phyloP scores from a whole-genome alignment of 2,797 vertebrate genomes.

The Sebastes paucispinis region DNA sequence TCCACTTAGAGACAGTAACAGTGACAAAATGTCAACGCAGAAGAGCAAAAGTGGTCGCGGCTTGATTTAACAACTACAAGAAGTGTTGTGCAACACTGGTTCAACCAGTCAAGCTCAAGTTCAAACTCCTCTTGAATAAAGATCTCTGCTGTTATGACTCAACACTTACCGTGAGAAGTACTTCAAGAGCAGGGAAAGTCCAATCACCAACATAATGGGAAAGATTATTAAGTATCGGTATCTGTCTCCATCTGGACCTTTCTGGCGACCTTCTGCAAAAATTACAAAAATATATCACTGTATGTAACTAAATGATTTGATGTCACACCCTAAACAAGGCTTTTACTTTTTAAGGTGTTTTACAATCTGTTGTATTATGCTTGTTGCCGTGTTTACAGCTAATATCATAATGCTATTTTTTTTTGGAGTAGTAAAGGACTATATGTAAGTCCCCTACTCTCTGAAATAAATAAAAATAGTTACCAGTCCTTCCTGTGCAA shows the following conservation, averaged over 20 bases:
- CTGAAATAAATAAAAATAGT: not conserved
- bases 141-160: not conserved
- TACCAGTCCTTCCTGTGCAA: accelerated
- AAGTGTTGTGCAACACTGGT: not conserved
- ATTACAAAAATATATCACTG: not conserved
- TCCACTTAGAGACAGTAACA: not conserved
- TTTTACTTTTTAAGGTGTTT: not conserved
- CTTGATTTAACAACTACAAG: not conserved
- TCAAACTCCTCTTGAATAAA: not conserved
- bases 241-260: accelerated
- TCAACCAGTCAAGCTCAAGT: not conserved
- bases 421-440: not conserved
- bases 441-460: accelerated
- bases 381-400: not conserved
- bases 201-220: not conserved
- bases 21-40: too few species aligned
- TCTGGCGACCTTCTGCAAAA: accelerated
- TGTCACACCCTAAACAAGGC: not conserved
- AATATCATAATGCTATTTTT: not conserved
- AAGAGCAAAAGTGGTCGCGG: not conserved
- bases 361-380: not conserved
- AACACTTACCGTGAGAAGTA: not conserved
- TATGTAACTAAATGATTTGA: not conserved
- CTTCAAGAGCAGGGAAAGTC: not conserved
- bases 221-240: not conserved